Conservation (phyloP, 2,113 vertebrate genomes). For the Xiphophorus hellerii region DNA sequence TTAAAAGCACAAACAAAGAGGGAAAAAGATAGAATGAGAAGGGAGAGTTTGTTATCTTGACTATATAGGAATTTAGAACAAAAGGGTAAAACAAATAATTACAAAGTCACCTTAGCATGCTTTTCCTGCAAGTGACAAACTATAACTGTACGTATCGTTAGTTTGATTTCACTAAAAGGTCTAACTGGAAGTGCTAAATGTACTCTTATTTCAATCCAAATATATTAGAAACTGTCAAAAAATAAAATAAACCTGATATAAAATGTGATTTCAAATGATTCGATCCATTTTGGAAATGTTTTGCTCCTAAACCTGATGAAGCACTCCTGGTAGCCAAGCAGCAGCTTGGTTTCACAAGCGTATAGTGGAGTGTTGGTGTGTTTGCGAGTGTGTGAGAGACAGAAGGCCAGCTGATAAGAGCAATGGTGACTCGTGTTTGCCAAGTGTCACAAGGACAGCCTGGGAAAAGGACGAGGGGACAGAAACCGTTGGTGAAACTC, state of each 20-base stretch:
- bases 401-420: constrained; percentile 57
- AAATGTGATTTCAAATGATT: background rate
- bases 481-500: background rate
- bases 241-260: background rate
- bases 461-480: constrained; percentile 38
- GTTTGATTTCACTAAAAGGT: too few species aligned
- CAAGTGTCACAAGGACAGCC: constrained; percentile 45
- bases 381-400: constrained; percentile 3
- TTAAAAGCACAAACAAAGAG: too few species aligned
- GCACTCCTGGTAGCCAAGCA: background rate
- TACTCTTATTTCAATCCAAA: background rate
- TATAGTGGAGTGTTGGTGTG: background rate
- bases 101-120: too few species aligned
- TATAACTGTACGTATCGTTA: too few species aligned
- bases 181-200: background rate
- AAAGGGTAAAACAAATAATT: too few species aligned
- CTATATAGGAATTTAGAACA: too few species aligned
- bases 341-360: background rate
- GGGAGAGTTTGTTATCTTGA: too few species aligned
- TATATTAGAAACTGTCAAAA: background rate
- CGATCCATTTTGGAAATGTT: background rate
- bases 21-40: too few species aligned
- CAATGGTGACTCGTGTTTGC: constrained; percentile 44
- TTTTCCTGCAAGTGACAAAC: too few species aligned
- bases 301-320: background rate